These are phyloP conservation scores for Drosophila birchii DNA, from an alignment of 2,888 invertebrate species.

Conservation along the genomic window DNA sequence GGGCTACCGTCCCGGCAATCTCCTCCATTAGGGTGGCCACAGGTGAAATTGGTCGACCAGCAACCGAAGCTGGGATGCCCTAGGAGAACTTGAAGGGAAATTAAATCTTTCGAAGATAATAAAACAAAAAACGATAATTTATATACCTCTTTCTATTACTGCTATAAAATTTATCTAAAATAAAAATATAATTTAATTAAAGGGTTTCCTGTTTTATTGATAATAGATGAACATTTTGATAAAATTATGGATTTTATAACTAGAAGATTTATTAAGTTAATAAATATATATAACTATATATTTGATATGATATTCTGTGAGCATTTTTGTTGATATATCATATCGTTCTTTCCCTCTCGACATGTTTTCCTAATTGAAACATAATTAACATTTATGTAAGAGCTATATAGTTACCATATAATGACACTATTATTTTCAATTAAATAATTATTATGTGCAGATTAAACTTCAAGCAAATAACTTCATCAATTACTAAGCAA, in stretches of 20 bases:
- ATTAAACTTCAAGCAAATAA: neutral
- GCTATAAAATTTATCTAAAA: neutral
- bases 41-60: constrained; percentile 24
- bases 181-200: neutral
- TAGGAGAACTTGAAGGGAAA: neutral
- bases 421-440: neutral
- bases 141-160: too few relatives aligned
- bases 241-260: too few relatives aligned
- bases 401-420: neutral
- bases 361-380: neutral
- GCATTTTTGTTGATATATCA: too few relatives aligned
- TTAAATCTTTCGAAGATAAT: neutral
- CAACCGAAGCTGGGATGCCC: constrained; percentile 28
- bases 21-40: constrained; percentile 77
- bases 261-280: too few relatives aligned
- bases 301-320: too few relatives aligned
- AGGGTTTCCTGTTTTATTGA: too few relatives aligned
- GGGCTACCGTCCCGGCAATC: constrained; percentile 66
- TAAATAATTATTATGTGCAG: neutral
- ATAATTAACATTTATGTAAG: neutral
- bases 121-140: neutral
- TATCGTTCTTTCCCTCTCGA: neutral
- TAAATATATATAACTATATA: too few relatives aligned
- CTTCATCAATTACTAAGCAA: neutral
- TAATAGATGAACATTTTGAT: too few relatives aligned